Conservation (phyloP, 2,888 invertebrate species). For the Drosophila anceps region DNA sequence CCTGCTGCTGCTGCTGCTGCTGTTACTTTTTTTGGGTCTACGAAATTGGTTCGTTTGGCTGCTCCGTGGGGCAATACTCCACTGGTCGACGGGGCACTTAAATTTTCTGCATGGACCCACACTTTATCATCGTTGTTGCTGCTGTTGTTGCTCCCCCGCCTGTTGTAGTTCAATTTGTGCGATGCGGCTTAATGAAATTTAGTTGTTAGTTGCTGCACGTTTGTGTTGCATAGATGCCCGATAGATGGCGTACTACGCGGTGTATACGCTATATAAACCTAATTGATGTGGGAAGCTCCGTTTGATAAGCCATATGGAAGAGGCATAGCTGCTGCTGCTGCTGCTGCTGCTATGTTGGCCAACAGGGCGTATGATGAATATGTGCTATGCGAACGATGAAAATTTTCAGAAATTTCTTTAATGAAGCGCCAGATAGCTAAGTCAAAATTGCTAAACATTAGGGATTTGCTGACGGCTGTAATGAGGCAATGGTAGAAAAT, state of each 20-base stretch:
- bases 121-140: constrained; percentile 30
- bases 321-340: not conserved
- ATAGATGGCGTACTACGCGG: constrained; percentile 49
- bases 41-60: constrained; percentile 66
- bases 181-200: constrained; percentile 78
- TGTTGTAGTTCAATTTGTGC: constrained; percentile 79
- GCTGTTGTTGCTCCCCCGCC: constrained; percentile 15
- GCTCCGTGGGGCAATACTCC: constrained; percentile 34
- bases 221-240: constrained; percentile 53
- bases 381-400: not conserved
- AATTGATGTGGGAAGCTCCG: constrained; percentile 47
- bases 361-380: constrained; percentile 31
- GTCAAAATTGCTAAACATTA: not conserved
- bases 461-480: not conserved
- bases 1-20: constrained; percentile 26
- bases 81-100: constrained; percentile 70
- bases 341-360: not conserved
- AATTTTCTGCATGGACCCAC: constrained; percentile 66
- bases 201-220: constrained; percentile 81
- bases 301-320: constrained; percentile 40
- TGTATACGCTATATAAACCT: constrained; percentile 45
- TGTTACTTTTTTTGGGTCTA: constrained; percentile 48
- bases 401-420: not conserved
- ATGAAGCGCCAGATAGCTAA: not conserved
- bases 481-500: not conserved